Conservation (phyloP, 1,140 invertebrate species). For the Cydia fagiglandana region DNA sequence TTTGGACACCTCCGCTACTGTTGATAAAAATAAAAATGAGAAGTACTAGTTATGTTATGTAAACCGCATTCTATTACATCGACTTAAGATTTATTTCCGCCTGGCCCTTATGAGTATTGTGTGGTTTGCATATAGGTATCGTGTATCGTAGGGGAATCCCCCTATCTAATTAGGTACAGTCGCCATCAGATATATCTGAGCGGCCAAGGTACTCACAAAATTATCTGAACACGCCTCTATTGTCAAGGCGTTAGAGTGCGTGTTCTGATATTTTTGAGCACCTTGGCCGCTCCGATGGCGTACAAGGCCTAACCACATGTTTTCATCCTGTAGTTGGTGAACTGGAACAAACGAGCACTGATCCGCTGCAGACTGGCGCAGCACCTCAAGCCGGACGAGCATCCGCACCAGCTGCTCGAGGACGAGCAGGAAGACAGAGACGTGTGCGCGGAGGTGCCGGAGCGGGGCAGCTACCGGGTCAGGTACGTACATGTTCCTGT, state of each 20-base stretch:
- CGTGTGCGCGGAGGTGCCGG: constrained; percentile 57
- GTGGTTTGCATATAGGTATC: too few species aligned
- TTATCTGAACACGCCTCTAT: too few species aligned
- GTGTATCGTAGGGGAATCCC: too few species aligned
- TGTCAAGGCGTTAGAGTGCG: too few species aligned
- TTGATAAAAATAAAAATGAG: background rate
- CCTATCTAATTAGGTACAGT: too few species aligned
- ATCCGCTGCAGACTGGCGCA: constrained; percentile 64
- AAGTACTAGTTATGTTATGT: too few species aligned
- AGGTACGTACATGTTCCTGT: constrained; percentile 51
- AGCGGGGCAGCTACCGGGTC: constrained; percentile 62
- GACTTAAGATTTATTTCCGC: background rate
- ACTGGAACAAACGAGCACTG: constrained; percentile 56
- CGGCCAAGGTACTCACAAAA: too few species aligned
- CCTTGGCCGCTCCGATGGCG: too few species aligned
- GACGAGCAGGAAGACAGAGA: constrained; percentile 63
- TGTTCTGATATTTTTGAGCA: too few species aligned
- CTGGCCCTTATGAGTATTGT: background rate
- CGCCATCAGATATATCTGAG: too few species aligned
- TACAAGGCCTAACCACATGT: background rate
- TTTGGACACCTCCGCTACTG: background rate
- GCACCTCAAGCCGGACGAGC: constrained; percentile 52
- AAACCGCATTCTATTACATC: background rate
- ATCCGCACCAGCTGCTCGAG: constrained; percentile 68
- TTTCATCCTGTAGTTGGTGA: constrained; percentile 55